Conservation (phyloP, 2,888 invertebrate genomes). For the Phania funesta region DNA sequence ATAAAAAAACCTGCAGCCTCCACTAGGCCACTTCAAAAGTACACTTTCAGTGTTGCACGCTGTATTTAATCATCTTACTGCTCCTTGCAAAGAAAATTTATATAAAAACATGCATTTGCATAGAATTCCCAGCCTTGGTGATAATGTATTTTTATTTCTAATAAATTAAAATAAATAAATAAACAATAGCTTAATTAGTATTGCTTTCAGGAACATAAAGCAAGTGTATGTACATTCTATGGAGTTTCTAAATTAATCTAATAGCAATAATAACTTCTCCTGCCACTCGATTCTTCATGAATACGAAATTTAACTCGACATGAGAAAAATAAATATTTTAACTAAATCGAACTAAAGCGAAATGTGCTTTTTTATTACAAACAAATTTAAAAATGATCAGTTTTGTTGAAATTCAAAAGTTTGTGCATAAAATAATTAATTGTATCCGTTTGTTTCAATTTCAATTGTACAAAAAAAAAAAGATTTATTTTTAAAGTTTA, state of each 20-base stretch:
- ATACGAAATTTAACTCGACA: neutral
- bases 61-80: too few species aligned
- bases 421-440: neutral
- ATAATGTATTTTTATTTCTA: neutral
- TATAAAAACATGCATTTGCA: too few species aligned
- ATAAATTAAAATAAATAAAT: neutral
- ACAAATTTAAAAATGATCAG: neutral
- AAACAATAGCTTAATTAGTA: neutral
- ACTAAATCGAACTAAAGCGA: neutral
- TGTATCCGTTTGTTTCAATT: neutral
- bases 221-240: neutral
- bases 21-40: too few species aligned
- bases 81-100: too few species aligned
- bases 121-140: too few species aligned
- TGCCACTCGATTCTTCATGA: constrained; percentile 11
- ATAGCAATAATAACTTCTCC: neutral
- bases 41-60: too few species aligned
- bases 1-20: too few species aligned
- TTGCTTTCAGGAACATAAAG: too few species aligned
- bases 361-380: neutral
- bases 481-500: neutral
- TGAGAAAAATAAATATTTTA: constrained; percentile 1
- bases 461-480: neutral
- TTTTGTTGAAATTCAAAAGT: neutral
- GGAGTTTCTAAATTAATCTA: neutral